Evolutionary conservation across 2,888 invertebrate genomes (phyloP), one percentile per base, ranked within the genome.

Genomic region (Dorcus hopei): DNA sequence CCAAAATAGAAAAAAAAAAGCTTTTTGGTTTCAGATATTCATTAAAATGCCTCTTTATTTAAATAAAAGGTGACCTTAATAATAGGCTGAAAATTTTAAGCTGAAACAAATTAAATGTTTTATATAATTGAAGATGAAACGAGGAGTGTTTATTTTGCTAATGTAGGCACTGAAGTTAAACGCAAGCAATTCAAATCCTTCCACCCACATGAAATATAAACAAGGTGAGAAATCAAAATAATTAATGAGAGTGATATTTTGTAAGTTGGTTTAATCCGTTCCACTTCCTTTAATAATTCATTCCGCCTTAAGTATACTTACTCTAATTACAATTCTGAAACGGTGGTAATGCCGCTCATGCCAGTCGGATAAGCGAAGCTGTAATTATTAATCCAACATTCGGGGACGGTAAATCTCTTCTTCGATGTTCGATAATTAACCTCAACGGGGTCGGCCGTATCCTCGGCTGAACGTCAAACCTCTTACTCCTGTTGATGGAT

Each of bases 391-490:
- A 64, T 64, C 63, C 59, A 54, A 61, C 64, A 63, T 64, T 61
- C 57, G 58, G 58, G 61, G 59, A 57, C 57, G 55, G 54, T 55
- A 64, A 68, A 67, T 66, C 65, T 66, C 63, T 61, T 59, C 61
- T 55, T 61, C 61, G 64, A 68, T 65, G 67, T 60, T 65, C 67
- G 65, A 68, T 66, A 66, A 68, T 68, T 68, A 67, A 67, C 65
- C 67, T 61, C 58, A 51, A 61, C 56, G 59, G 58, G 65, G 63
- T 61, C 59, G 61, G 49, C 26, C 16, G 43, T 43, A 52, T 45
- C 42, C 38, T 26, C 42, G 52, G 52, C 53, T 26, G 40, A 38
- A 42, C 52, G 47, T 52, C 54, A 58, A 51, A 57, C 54, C 45
- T 54, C 26, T 53, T 23, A 19, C 14, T 45, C 9, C 16, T 45